phyloP scores from a whole-genome alignment of 2,888 invertebrate species.

The Aspidapion aeneum region DNA sequence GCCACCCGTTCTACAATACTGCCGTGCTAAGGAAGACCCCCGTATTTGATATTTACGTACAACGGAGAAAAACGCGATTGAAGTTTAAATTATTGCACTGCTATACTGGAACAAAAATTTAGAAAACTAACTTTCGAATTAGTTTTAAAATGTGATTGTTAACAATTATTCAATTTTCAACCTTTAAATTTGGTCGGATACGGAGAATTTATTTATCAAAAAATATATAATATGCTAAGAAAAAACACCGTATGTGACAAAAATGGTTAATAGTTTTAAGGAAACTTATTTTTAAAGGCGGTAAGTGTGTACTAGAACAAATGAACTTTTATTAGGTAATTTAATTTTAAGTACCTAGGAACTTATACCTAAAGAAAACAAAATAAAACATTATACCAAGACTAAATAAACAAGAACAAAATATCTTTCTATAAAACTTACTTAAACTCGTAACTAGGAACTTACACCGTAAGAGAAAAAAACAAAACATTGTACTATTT shows the following conservation, averaged over 20 bases:
- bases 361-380: background rate
- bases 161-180: background rate
- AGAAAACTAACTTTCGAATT: background rate
- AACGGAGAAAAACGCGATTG: background rate
- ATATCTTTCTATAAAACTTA: too few relatives aligned
- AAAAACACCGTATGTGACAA: background rate
- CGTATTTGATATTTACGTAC: background rate
- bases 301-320: background rate
- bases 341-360: background rate
- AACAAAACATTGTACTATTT: background rate
- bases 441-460: background rate
- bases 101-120: background rate
- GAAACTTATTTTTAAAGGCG: background rate
- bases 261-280: background rate
- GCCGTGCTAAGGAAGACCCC: background rate
- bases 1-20: too few relatives aligned
- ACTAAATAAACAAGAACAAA: background rate
- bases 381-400: background rate
- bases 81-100: background rate
- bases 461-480: background rate
- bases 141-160: background rate
- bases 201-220: background rate
- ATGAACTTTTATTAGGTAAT: background rate
- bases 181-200: background rate
- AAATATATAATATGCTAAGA: background rate